Base-by-base conservation (phyloP, 2,888 invertebrate genomes). In the Priapulus caudatus region DNA sequence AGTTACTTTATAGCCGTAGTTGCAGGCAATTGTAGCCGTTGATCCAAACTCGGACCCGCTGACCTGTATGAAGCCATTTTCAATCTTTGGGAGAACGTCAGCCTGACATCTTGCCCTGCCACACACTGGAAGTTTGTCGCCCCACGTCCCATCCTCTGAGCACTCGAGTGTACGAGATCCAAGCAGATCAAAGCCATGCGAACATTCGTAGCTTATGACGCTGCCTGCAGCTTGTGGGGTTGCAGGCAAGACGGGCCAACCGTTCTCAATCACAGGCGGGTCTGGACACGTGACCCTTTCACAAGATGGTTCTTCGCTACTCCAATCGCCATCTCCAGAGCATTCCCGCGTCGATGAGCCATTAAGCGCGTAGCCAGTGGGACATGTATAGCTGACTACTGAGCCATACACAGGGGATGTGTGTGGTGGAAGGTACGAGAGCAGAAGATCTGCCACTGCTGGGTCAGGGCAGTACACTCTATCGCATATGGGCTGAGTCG, bases 141-240 rank as follows among this genome's bases (percentile, higher is more conserved):
- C 74, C 78, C 77, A 78, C 15, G 66, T 57, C 59, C 81, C 80
- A 56, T 74, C 74, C 45, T 75, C 75, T 20, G 72, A 65, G 59
- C 82, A 82, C 2, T 76, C 69, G 54, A 67, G 54, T 2, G 10
- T 33, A 10, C n/a, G 10, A 33, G 33, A n/a, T 10, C 33, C 33
- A 10, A 10, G 10, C n/a, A 33, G n/a, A 33, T 10, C n/a, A n/a
- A n/a, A n/a, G n/a, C n/a, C n/a, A n/a, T n/a, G n/a, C n/a, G n/a
- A n/a, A n/a, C n/a, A n/a, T n/a, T n/a, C n/a, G n/a, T n/a, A n/a
- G n/a, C n/a, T n/a, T n/a, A n/a, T n/a, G n/a, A n/a, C n/a, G n/a
- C n/a, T n/a, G n/a, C n/a, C n/a, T n/a, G n/a, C n/a, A n/a, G n/a
- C n/a, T n/a, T n/a, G n/a, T n/a, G n/a, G n/a, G n/a, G n/a, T n/a